Evolutionary conservation across 2,113 vertebrate species (phyloP).

Genomic region (Pipra filicauda): DNA sequence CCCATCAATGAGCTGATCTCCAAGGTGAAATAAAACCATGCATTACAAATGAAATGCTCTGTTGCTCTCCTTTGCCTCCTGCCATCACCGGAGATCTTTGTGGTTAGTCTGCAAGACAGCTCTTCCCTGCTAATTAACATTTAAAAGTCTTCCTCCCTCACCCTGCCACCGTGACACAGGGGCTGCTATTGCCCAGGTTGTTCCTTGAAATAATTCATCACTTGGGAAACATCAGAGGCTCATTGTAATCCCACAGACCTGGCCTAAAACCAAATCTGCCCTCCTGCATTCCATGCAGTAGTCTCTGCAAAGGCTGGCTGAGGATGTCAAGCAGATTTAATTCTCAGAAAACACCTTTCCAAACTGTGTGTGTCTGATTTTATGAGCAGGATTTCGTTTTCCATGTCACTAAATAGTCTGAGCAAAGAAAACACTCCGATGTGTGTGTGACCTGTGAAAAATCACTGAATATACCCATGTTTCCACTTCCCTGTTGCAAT

Average conservation of each 20-base stretch:
- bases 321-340: neutral
- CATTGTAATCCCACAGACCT: neutral
- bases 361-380: neutral
- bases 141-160: slow-evolving; percentile 42
- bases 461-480: neutral
- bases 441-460: neutral
- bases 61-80: slow-evolving; percentile 40
- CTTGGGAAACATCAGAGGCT: slow-evolving; percentile 1
- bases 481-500: neutral
- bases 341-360: neutral
- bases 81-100: slow-evolving; percentile 46
- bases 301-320: neutral
- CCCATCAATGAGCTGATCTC: slow-evolving; percentile 44
- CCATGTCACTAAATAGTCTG: neutral
- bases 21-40: slow-evolving; percentile 59
- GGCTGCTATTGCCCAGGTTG: neutral
- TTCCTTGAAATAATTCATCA: slow-evolving; percentile 26
- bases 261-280: neutral
- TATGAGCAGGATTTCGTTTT: neutral
- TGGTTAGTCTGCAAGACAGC: slow-evolving; percentile 18
- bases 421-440: neutral
- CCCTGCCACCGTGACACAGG: neutral
- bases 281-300: neutral
- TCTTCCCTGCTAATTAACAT: slow-evolving; percentile 59
- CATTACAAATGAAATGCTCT: slow-evolving; percentile 58